These are phyloP conservation scores for Gephyroberyx darwinii DNA, from an alignment of 2,797 vertebrate species.

Conservation along the genomic window DNA sequence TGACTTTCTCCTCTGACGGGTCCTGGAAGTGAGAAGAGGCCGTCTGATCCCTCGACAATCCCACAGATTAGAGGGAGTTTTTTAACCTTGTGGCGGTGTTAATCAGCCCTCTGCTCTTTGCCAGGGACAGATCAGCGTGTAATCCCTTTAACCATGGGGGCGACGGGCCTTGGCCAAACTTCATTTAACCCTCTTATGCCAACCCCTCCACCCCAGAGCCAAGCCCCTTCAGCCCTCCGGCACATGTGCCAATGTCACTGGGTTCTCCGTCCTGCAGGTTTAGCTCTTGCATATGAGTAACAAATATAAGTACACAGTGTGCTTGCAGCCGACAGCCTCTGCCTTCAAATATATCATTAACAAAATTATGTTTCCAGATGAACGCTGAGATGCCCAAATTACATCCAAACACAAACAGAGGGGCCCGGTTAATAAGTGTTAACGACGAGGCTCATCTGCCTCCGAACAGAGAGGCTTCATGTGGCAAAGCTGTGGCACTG, in stretches of 20 bases:
- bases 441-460: slow-evolving; percentile 28
- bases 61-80: slow-evolving; percentile 58
- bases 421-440: slow-evolving; percentile 30
- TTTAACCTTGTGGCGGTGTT: slow-evolving; percentile 67
- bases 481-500: slow-evolving; percentile 20
- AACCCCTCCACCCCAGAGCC: slow-evolving; percentile 56
- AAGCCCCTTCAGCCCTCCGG: neutral
- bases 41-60: slow-evolving; percentile 34
- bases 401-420: slow-evolving; percentile 22
- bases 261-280: slow-evolving; percentile 37
- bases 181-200: slow-evolving; percentile 45
- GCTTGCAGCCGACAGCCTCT: no score
- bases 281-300: slow-evolving; percentile 17
- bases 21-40: slow-evolving; percentile 43
- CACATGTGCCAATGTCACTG: slow-evolving; percentile 46
- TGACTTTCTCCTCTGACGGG: slow-evolving; percentile 30
- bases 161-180: slow-evolving; percentile 48
- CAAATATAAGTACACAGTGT: no score
- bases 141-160: slow-evolving; percentile 67
- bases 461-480: slow-evolving; percentile 20
- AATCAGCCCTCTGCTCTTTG: slow-evolving; percentile 59
- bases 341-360: neutral
- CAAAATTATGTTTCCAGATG: neutral
- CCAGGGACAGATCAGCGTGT: slow-evolving; percentile 61
- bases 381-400: neutral